Base-by-base conservation (phyloP, 2,888 invertebrate genomes). In the Mystacides longicornis region DNA sequence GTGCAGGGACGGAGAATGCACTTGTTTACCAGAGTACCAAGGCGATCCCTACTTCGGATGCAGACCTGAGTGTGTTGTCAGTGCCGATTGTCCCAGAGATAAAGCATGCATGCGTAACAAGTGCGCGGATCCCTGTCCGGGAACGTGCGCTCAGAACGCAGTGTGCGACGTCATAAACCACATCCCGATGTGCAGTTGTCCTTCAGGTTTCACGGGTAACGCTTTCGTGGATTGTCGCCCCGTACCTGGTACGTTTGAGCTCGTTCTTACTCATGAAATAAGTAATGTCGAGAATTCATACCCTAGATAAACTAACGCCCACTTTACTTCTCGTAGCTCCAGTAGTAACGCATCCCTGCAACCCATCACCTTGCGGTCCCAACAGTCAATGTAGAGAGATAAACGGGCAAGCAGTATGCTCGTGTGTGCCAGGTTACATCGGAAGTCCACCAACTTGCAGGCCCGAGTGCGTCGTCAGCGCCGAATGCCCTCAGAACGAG, bases 41-140 rank as follows among this genome's bases (percentile, higher is more conserved):
- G 91, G 90, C 27, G 86, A 90, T 71, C 89, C 90, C 0, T 87
- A 86, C 63, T 68, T 80, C 45, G 86, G 84, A 43, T 91, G 90
- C 67, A 79, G 88, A 62, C 90, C 87, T 3, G 87, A 89, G 71
- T 89, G 88, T 65, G 81, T 83, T 0, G 80, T 82, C 43, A 87
- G 86, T 64, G 80, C 83, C 11, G 88, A 89, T 64, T 89, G 88
- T 67, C 71, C 81, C 56, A 76, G 83, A 49, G 77, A 81, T 63
- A 73, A 82, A 64, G 82, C 86, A 18, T 88, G 88, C 63, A 79
- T 85, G 60, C 83, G 85, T 63, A 81, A 83, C 55, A 81, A 81
- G 65, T 88, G 88, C 64, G 76, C 79, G 31, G 85, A 88, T 67
- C 87, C 87, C 31, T 88, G 88, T 63, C 81, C 83, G 45, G 87